A percentile compares a stretch with the other conserved stretches of the same genome.
Evolutionary conservation across 2,888 invertebrate species (phyloP).

Genomic region (Exephanes ischioxanthus): DNA sequence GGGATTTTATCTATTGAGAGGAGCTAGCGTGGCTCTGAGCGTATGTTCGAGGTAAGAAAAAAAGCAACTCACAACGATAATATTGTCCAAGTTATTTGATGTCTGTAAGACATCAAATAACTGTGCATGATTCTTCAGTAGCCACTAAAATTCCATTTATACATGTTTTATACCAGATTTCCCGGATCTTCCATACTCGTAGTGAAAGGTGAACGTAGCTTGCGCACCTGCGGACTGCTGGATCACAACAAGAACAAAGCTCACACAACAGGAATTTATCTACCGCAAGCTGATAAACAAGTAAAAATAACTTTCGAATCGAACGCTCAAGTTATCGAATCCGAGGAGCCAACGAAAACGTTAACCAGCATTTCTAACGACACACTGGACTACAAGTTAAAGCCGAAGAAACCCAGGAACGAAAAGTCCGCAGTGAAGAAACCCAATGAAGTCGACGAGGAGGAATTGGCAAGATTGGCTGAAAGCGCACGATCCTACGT

Average conservation of each 20-base stretch:
- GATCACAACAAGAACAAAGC: conserved; percentile 89
- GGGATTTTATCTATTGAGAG: conserved; percentile 94
- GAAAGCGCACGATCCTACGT: conserved; percentile 69
- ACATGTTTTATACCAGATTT: conserved; percentile 77
- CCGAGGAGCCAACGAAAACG: conserved; percentile 71
- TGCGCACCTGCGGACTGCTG: conserved; percentile 92
- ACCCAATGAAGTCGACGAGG: conserved; percentile 17
- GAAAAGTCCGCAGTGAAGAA: conserved; percentile 17
- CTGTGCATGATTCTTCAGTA: not conserved
- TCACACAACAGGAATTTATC: conserved; percentile 84
- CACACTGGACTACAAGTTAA: not conserved
- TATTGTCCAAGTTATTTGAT: too few relatives aligned
- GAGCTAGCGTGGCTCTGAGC: conserved; percentile 91
- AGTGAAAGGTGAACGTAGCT: conserved; percentile 91
- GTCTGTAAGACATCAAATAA: not conserved
- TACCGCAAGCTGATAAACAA: conserved; percentile 87
- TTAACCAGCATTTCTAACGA: conserved; percentile 42
- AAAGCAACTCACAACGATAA: not conserved
- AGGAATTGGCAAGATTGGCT: conserved; percentile 42
- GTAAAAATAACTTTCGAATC: conserved; percentile 88
- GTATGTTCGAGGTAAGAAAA: conserved; percentile 90
- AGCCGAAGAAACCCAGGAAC: conserved; percentile 32
- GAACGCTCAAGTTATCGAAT: conserved; percentile 85
- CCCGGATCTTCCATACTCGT: conserved; percentile 93
- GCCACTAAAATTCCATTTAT: not conserved